Conservation (phyloP, 1,140 invertebrate genomes). For the Procambarus clarkii region DNA sequence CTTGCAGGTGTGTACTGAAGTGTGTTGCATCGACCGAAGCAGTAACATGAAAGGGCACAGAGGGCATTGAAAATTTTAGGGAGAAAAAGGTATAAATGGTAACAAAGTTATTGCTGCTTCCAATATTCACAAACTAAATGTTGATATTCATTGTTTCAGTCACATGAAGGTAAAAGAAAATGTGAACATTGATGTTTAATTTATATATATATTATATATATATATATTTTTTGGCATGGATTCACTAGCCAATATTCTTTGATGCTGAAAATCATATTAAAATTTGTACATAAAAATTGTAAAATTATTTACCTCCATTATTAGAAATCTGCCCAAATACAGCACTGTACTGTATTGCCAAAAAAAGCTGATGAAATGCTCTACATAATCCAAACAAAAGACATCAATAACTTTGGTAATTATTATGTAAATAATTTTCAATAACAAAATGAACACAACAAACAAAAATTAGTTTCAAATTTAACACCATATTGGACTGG, state of each 20-base stretch:
- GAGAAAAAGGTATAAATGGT: too few species aligned
- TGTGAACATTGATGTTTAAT: conserved; percentile 25
- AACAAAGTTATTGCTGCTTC: too few species aligned
- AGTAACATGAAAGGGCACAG: too few species aligned
- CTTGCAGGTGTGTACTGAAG: too few species aligned
- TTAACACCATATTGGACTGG: conserved; percentile 19
- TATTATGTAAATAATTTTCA: conserved; percentile 24
- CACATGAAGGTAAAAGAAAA: not conserved
- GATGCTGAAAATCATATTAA: conserved; percentile 54
- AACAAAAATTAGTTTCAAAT: conserved; percentile 29
- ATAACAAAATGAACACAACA: conserved; percentile 35
- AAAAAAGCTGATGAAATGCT: conserved; percentile 35
- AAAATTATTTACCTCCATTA: conserved; percentile 33
- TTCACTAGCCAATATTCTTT: conserved; percentile 59
- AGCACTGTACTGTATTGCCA: not conserved
- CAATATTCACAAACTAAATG: too few species aligned
- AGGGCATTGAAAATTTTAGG: too few species aligned
- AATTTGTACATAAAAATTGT: conserved; percentile 40
- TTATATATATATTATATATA: too few species aligned
- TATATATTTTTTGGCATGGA: conserved; percentile 60
- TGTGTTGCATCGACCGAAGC: too few species aligned
- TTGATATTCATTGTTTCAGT: not conserved
- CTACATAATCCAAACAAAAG: conserved; percentile 39
- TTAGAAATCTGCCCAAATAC: conserved; percentile 32
- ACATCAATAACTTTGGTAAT: conserved; percentile 28